These are phyloP conservation scores for Noctua janthe DNA, from an alignment of 2,888 invertebrate genomes.

Conservation along the genomic window DNA sequence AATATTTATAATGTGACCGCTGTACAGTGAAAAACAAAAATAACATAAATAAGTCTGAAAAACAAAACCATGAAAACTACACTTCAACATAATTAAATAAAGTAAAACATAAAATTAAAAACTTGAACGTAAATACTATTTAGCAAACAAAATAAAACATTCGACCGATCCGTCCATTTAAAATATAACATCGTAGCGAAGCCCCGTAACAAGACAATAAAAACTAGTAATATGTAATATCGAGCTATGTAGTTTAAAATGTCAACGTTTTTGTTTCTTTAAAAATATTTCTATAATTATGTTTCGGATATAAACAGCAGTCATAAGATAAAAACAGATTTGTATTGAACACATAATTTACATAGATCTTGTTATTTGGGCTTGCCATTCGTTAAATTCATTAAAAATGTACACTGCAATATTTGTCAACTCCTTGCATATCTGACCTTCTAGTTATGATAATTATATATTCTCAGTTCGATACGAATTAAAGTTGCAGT, in stretches of 20 bases:
- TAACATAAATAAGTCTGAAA: slow-evolving; percentile 11
- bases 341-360: slow-evolving; percentile 86
- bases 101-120: slow-evolving; percentile 31
- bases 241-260: slow-evolving; percentile 75
- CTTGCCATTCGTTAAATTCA: slow-evolving; percentile 69
- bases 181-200: slow-evolving; percentile 55
- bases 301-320: slow-evolving; percentile 77
- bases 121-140: slow-evolving; percentile 42
- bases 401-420: background rate
- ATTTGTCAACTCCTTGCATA: background rate
- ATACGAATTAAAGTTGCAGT: background rate
- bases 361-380: slow-evolving; percentile 73
- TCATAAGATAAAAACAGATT: slow-evolving; percentile 76
- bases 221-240: slow-evolving; percentile 57
- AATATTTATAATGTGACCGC: background rate
- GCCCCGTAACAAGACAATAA: slow-evolving; percentile 62
- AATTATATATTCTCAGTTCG: background rate
- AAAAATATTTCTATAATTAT: slow-evolving; percentile 72
- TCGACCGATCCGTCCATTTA: slow-evolving; percentile 31
- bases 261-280: slow-evolving; percentile 73
- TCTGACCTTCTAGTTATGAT: background rate
- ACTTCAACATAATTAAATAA: slow-evolving; percentile 24
- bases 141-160: slow-evolving; percentile 31
- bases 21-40: background rate
- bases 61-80: slow-evolving; percentile 15